Evolutionary conservation across 2,888 invertebrate genomes (phyloP).

Genomic region (Poecilus cupreus): DNA sequence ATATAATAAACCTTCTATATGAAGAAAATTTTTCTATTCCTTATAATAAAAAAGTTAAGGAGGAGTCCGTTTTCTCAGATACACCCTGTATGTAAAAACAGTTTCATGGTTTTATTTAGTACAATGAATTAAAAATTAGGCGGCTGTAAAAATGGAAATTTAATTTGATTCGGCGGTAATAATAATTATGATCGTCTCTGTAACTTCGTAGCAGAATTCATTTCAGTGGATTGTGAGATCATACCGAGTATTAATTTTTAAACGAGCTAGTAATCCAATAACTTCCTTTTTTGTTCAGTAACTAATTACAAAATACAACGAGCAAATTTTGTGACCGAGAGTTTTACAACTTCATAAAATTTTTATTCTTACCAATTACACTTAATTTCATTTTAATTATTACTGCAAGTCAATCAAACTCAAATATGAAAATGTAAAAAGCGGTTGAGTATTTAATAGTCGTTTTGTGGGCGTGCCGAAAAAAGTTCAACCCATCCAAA

Average conservation of each 20-base stretch:
- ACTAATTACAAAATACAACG: slow-evolving; percentile 3
- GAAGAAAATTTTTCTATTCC: no score
- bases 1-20: no score
- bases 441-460: background rate
- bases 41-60: no score
- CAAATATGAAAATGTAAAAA: slow-evolving; percentile 16
- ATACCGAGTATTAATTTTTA: slow-evolving; percentile 12
- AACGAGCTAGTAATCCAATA: slow-evolving; percentile 2
- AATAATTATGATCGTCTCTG: slow-evolving; percentile 23
- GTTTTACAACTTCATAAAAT: slow-evolving; percentile 27
- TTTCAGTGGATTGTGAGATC: background rate
- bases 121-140: no score
- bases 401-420: slow-evolving; percentile 25
- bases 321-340: background rate
- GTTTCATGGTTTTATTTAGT: no score
- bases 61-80: no score
- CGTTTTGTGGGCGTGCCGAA: background rate
- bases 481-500: background rate
- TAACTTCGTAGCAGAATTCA: background rate
- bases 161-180: background rate
- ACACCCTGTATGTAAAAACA: no score
- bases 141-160: background rate
- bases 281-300: slow-evolving; percentile 12
- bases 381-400: slow-evolving; percentile 27
- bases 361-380: background rate